Evolutionary conservation across 2,113 vertebrate species (phyloP), one percentile per base, ranked within the genome.

Genomic region (Silurus glanis): DNA sequence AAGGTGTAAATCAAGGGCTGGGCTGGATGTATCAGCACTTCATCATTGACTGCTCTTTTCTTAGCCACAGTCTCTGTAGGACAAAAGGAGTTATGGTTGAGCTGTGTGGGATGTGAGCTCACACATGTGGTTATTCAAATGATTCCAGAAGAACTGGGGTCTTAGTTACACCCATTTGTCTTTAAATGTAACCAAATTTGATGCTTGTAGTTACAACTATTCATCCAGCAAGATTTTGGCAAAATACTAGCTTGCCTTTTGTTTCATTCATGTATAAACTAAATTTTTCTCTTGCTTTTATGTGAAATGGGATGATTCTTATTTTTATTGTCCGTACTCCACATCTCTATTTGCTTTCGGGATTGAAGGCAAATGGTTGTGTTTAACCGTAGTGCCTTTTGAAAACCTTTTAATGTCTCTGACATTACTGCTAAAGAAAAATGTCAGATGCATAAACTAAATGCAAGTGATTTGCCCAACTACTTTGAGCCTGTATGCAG

Each of bases 31-130:
- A 86, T 86, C 87, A 74, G 69, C 74, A 72, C 47, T 85, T 81
- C 66, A 75, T 86, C 83, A 86, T 74, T 45, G 74, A 67, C 59
- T 83, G 62, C 74, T 83, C 87, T 84, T 51, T 88, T 71, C 69
- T 83, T 84, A 86, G 67, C 58, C 83, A 78, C 69, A 47, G 75
- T 80, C 64, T 72, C 80, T 49, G 56, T 47, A 83, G 49, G 81
- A 56, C 85, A 80, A 83, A 75, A 80, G 25, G 51, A 80, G 62
- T 37, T 64, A 53, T 64, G 83, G 23, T 78, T 55, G 75, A 78
- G 71, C 7, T 19, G 3, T 47, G 37, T 1, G 7, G 69, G 71
- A 71, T n/a, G 49, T 21, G 51, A 56, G 28, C 37, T 37, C 37
- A 37, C 2, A 5, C 23, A 25, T 78, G 21, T 9, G 13, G 21